Evolutionary conservation across 2,113 vertebrate species (phyloP).

Genomic region (Bos javanicus): DNA sequence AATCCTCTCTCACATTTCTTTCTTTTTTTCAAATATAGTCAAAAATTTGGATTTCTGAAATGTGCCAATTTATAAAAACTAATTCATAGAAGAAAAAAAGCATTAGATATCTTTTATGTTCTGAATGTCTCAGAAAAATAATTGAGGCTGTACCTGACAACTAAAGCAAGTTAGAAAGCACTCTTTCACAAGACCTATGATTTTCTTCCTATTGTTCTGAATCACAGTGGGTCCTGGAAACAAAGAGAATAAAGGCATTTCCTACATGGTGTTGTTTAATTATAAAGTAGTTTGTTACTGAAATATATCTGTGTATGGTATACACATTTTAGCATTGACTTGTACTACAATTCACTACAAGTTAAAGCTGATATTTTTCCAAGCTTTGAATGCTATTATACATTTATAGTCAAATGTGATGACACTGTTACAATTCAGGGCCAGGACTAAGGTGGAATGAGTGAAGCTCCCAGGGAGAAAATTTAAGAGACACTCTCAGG

Average conservation of each 20-base stretch:
- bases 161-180: background rate
- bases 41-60: background rate
- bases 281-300: background rate
- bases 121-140: background rate
- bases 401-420: background rate
- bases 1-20: background rate
- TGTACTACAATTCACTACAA: background rate
- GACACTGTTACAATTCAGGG: background rate
- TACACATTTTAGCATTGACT: background rate
- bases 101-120: background rate
- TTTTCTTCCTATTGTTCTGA: conserved; percentile 1
- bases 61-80: background rate
- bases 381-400: background rate
- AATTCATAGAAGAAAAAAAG: background rate
- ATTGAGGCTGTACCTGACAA: background rate
- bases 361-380: background rate
- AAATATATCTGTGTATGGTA: background rate
- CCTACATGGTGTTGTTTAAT: background rate
- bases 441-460: background rate
- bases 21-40: background rate
- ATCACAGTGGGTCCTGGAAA: background rate
- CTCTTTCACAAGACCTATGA: background rate
- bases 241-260: background rate
- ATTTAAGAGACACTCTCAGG: background rate
- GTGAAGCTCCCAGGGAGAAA: background rate